Base-by-base conservation (phyloP, 2,888 invertebrate genomes). In the Sphaerophoria taeniata region DNA sequence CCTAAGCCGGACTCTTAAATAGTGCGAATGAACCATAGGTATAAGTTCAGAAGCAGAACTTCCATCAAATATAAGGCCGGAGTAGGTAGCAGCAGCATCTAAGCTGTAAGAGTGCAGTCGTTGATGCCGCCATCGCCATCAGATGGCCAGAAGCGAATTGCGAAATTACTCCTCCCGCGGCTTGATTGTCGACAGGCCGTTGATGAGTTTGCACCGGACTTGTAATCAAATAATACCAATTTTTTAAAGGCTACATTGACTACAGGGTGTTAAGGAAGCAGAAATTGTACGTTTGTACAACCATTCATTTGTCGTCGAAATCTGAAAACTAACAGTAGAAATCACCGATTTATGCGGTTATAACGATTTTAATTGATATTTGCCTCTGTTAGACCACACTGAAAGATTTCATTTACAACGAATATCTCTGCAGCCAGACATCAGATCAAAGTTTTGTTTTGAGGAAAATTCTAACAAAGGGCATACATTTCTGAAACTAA, bases 141-240 rank as follows among this genome's bases (percentile, higher is more conserved):
- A 70, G 70, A 70, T 56, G 70, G 75, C 80, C 75, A 80, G 75
- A 45, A 84, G 84, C 80, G 63, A 77, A 53, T 73, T 77, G 85
- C 65, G 87, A 88, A 88, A 88, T 88, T 88, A 81, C 87, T 87
- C 85, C 84, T 87, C 88, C 88, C 87, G 88, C 88, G 88, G 88
- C 88, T 88, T 87, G 87, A 88, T 87, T 88, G 88, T 87, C 87
- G 87, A 88, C 88, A 88, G 87, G 87, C 87, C 87, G 84, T 87
- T 86, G 82, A 82, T 86, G 86, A 86, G 81, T 86, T 82, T 86
- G 86, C 82, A 86, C 86, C 81, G 82, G 74, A 86, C 73, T 86
- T 86, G 86, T 82, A 86, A 86, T 86, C 86, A 86, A 86, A 82
- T 85, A 85, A 85, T 81, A 85, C 81, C 69, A 24, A 2, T 24